These are phyloP conservation scores for Enoplosus armatus DNA, from an alignment of 2,797 vertebrate genomes.

Conservation along the genomic window DNA sequence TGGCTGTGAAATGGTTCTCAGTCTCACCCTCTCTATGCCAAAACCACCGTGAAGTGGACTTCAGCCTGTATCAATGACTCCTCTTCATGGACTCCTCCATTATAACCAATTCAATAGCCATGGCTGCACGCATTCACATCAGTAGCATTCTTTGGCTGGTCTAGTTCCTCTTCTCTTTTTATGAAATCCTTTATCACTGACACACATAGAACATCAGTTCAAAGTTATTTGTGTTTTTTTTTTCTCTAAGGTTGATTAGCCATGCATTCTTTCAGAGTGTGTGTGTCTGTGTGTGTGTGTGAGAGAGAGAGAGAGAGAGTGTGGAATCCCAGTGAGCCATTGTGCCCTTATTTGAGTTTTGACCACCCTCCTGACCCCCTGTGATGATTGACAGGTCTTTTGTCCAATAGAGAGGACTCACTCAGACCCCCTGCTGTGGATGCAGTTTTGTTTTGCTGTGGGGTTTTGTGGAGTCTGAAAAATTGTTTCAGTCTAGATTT, in stretches of 20 bases:
- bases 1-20: conserved; percentile 76
- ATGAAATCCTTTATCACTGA: conserved; percentile 70
- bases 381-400: conserved; percentile 77
- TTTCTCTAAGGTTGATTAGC: conserved; percentile 72
- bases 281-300: conserved; percentile 31
- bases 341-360: conserved; percentile 75
- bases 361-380: conserved; percentile 77
- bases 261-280: conserved; percentile 75
- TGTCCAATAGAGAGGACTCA: conserved; percentile 69
- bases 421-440: conserved; percentile 61
- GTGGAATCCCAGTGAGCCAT: conserved; percentile 65
- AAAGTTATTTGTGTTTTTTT: conserved; percentile 73
- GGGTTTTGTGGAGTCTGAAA: conserved; percentile 46
- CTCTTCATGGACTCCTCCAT: conserved; percentile 78
- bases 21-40: conserved; percentile 73
- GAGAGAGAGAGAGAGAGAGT: conserved; percentile 9
- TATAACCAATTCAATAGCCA: conserved; percentile 71
- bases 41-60: conserved; percentile 79
- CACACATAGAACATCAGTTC: conserved; percentile 76
- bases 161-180: conserved; percentile 65
- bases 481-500: conserved; percentile 46
- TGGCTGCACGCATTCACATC: conserved; percentile 69
- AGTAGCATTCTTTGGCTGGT: conserved; percentile 68
- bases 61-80: conserved; percentile 78
- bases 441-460: conserved; percentile 53